These are phyloP conservation scores for Drosophila funebris DNA, from an alignment of 1,140 invertebrate genomes.

Conservation along the genomic window DNA sequence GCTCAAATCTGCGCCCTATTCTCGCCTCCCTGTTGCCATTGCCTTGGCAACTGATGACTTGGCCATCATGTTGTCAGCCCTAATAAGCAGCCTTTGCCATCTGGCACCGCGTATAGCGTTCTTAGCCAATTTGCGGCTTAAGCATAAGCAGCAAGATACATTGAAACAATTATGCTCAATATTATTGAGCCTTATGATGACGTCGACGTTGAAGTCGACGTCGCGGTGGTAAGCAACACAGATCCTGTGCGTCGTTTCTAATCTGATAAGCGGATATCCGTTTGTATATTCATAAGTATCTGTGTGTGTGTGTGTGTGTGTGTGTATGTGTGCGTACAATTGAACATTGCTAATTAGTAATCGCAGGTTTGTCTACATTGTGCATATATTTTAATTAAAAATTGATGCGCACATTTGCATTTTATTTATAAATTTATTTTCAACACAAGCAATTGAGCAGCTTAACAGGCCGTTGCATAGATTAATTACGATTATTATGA, in stretches of 20 bases:
- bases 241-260: conserved; percentile 40
- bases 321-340: conserved; percentile 1
- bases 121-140: conserved; percentile 61
- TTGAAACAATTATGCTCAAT: conserved; percentile 68
- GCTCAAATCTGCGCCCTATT: conserved; percentile 14
- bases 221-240: too few relatives aligned
- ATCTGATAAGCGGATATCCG: conserved; percentile 68
- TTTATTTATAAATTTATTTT: conserved; percentile 61
- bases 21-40: not conserved
- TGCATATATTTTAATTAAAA: conserved; percentile 75
- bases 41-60: conserved; percentile 22
- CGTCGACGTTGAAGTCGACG: conserved; percentile 1
- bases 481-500: conserved; percentile 53
- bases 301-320: not conserved
- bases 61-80: conserved; percentile 18
- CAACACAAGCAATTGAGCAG: conserved; percentile 35
- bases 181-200: conserved; percentile 60
- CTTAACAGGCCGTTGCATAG: conserved; percentile 37
- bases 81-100: conserved; percentile 49
- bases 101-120: conserved; percentile 35
- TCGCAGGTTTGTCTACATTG: conserved; percentile 29
- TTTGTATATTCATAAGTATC: conserved; percentile 12
- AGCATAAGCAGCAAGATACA: conserved; percentile 58
- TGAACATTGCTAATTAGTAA: conserved; percentile 52
- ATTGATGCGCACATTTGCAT: conserved; percentile 70